Evolutionary conservation across 2,797 vertebrate species (phyloP).

Genomic region (Peromyscus aztecus): DNA sequence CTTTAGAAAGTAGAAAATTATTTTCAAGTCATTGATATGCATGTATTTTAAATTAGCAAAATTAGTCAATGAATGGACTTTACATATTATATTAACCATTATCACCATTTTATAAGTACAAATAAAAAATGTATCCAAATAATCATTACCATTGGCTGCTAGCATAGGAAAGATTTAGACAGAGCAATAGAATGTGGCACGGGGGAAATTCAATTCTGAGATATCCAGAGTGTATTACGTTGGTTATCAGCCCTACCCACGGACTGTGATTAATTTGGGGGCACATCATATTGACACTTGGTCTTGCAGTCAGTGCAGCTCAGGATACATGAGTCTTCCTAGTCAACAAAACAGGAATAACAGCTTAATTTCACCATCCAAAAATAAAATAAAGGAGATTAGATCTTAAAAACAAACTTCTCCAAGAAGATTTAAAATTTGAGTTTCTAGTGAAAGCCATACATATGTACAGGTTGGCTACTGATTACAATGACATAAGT

Average conservation of each 20-base stretch:
- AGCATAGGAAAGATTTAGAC: not conserved
- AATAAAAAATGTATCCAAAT: constrained; percentile 13
- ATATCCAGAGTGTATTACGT: not conserved
- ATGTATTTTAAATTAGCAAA: constrained; percentile 30
- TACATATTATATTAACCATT: not conserved
- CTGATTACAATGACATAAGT: not conserved
- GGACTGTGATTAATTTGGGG: not conserved
- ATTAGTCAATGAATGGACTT: not conserved
- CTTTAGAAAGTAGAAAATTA: constrained; percentile 8
- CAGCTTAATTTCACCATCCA: not conserved
- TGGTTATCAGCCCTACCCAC: not conserved
- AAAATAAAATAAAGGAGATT: not conserved
- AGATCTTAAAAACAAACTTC: not conserved
- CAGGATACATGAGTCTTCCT: not conserved
- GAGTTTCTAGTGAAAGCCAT: not conserved
- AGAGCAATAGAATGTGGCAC: not conserved
- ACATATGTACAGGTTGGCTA: not conserved
- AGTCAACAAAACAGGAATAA: not conserved
- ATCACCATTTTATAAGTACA: not conserved
- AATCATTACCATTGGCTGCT: not conserved
- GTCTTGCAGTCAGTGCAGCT: not conserved
- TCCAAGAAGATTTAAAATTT: not conserved
- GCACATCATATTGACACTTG: not conserved
- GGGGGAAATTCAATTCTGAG: not conserved
- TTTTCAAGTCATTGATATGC: not conserved